Base-by-base conservation (phyloP, 2,113 vertebrate genomes). In the Melanostigma gelatinosum region DNA sequence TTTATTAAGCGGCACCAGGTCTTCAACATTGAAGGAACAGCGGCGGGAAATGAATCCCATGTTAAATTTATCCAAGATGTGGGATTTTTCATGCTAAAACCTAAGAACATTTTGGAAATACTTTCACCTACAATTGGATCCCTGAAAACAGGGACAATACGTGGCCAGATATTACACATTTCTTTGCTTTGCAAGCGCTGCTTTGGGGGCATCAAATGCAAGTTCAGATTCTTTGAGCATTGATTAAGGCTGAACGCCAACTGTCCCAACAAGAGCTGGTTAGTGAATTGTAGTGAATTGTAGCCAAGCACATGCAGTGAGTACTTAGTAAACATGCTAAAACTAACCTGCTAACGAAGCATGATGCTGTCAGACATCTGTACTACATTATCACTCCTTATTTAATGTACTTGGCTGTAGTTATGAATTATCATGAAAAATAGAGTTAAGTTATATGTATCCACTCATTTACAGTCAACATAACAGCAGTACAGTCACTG, bases 381-480 rank as follows among this genome's bases (percentile, higher is more conserved):
- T 18, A 61, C 40, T 22, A 27, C 20, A 22, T 36, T 44, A n/a
- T 11, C 7, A 66, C 18, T 52, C 36, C 38, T 22, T 8, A 24
- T 22, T 66, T 6, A 48, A 36, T 12, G 18, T 29, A 10, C 13
- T 40, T 54, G 6, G 38, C 61, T 75, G 52, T 67, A 65, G 32
- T 32, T 32, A 32, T 32, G 3, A 77, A 52, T 76, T 64, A 22
- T 10, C 48, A 34, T 1, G 1, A 27, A 4, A 67, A 4, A 63
- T 24, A 2, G 44, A 62, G 8, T 11, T 55, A 55, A 12, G 22
- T 55, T 22, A 11, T 18, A 22, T 75, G 48, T n/a, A 72, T 8
- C n/a, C 18, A 69, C 16, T 75, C 2, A 50, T 76, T 75, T 84
- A 38, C 46, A 71, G 42, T 64, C n/a, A 24, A 76, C 46, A 55